Base-by-base conservation (phyloP, 2,888 invertebrate species). In the Eupithecia inturbata region DNA sequence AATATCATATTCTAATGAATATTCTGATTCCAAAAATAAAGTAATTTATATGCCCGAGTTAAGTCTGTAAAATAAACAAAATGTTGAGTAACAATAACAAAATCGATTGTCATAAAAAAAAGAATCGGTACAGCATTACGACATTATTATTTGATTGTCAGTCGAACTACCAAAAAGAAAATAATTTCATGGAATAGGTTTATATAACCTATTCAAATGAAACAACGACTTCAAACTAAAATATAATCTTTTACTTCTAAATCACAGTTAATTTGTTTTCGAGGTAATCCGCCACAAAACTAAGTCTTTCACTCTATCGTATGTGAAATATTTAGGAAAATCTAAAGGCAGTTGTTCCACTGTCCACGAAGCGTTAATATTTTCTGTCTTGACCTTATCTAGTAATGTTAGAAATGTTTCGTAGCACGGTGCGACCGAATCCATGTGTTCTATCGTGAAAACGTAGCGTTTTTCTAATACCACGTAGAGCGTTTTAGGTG, bases 401-500 rank as follows among this genome's bases (percentile, higher is more conserved):
- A 96, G 83, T 76, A 96, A 91, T 45, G 95, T 94, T 0, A 97
- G 90, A 91, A 98, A 98, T 92, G 97, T 96, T 84, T 98, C 98
- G 84, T 97, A 98, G 92, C 98, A 98, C 0, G 98, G 98, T 1
- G 98, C 98, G n/a, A 96, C 96, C 0, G 96, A 95, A 77, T 98
- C 97, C 87, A 97, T 95, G 83, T 98, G 97, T 19, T 96, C 95
- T 78, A 97, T 88, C 0, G 98, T 98, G 85, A 98, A 98, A 10
- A 98, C 98, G 88, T 96, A 98, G 70, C 98, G 96, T 87, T 98
- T 98, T 87, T 98, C 98, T 79, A 98, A 85, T 3, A 97, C 97
- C 41, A 98, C 93, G 83, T 96, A 97, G 31, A 97, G 90, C 0
- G 92, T 95, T 87, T 96, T 96, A n/a, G 92, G 91, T 16, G 95